Percentiles rank a stretch among this genome's conserved stretches.
Conservation (phyloP, 2,113 vertebrate species). For the Marmota monax region DNA sequence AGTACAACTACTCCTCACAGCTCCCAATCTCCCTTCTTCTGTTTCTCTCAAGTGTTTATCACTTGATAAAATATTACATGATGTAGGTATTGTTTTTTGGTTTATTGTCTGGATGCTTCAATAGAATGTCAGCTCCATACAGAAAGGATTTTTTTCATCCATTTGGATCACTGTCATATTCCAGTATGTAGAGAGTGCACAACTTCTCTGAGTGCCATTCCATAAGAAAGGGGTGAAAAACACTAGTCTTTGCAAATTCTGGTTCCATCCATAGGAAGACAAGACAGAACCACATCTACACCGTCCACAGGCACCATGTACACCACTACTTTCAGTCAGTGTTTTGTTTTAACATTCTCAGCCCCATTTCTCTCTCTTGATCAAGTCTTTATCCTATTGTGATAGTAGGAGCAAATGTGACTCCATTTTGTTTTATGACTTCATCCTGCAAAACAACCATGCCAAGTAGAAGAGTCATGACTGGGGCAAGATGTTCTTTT, state of each 20-base stretch:
- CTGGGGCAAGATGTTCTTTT: too few species aligned
- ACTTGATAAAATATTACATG: constrained; percentile 39
- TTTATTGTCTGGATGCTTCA: not conserved
- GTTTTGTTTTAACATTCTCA: not conserved
- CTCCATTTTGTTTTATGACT: too few species aligned
- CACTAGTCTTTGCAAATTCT: not conserved
- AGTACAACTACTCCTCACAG: not conserved
- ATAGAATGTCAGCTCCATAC: not conserved
- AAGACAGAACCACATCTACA: not conserved
- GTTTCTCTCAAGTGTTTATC: constrained; percentile 41
- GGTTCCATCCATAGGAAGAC: not conserved
- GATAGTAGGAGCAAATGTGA: too few species aligned
- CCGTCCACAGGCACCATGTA: not conserved
- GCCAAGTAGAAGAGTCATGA: too few species aligned
- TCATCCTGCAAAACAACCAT: too few species aligned
- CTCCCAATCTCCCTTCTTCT: not conserved
- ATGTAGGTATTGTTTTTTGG: not conserved
- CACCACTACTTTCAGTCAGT: not conserved
- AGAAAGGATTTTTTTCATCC: not conserved
- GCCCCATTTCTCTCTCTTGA: not conserved
- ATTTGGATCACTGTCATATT: not conserved
- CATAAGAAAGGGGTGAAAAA: not conserved
- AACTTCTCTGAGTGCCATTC: not conserved
- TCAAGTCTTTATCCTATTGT: not conserved
- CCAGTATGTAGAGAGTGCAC: not conserved